Conservation (phyloP, 2,113 vertebrate genomes). For the Myrmophylax atrothorax region DNA sequence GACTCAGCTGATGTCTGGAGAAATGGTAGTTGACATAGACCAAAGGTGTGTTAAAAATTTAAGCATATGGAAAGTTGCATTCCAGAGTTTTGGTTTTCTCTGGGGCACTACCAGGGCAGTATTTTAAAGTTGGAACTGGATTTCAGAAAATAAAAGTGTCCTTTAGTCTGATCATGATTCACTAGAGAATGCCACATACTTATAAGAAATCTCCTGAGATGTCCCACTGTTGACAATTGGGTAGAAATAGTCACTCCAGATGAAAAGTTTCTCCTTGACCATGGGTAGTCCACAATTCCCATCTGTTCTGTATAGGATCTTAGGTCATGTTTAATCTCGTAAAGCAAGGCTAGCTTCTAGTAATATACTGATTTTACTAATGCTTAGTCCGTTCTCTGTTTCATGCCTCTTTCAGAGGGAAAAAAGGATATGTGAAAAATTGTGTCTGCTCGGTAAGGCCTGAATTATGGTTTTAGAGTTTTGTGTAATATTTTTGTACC, state of each 20-base stretch:
- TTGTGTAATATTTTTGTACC: background rate
- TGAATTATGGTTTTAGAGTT: background rate
- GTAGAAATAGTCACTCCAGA: background rate
- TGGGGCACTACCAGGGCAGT: accelerated
- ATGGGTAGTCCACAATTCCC: background rate
- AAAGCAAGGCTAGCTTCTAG: background rate
- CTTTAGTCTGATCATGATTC: background rate
- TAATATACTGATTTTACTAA: background rate
- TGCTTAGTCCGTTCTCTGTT: background rate
- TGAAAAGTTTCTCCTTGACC: background rate
- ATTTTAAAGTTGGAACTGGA: background rate
- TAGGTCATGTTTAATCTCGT: background rate
- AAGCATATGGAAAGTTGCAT: background rate
- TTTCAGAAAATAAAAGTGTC: background rate
- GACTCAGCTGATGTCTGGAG: background rate
- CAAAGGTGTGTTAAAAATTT: background rate
- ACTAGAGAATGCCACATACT: background rate
- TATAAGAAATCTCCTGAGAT: background rate
- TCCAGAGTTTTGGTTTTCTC: background rate
- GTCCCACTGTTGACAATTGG: background rate
- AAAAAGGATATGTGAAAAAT: background rate
- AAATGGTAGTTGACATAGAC: background rate
- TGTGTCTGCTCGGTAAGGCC: background rate
- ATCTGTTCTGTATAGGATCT: background rate
- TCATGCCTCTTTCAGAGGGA: background rate